Conservation (phyloP, 2,888 invertebrate genomes). For the Deladenus siricidicola region DNA sequence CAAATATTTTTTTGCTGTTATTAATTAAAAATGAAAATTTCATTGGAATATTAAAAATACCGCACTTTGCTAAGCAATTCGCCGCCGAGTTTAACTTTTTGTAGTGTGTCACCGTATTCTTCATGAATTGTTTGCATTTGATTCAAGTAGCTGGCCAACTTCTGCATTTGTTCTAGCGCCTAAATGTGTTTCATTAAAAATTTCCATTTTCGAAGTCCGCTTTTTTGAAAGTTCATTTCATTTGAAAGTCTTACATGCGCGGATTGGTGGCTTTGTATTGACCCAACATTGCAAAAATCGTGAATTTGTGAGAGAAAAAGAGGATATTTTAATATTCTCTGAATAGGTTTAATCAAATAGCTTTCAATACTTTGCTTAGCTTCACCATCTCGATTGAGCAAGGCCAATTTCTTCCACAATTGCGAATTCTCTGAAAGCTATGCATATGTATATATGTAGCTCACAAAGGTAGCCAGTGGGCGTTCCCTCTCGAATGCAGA, state of each 20-base stretch:
- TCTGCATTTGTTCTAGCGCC: constrained; percentile 41
- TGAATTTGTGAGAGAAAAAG: constrained; percentile 26
- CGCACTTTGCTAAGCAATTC: neutral
- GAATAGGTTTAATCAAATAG: constrained; percentile 46
- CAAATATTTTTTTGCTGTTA: neutral
- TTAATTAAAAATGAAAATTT: neutral
- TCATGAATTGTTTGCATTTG: constrained; percentile 49
- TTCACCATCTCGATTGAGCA: constrained; percentile 28
- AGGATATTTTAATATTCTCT: constrained; percentile 40
- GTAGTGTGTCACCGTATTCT: constrained; percentile 25
- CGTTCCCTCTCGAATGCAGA: neutral
- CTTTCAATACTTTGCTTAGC: constrained; percentile 31
- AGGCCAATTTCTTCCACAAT: constrained; percentile 28
- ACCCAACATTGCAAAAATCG: constrained; percentile 28
- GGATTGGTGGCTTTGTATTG: constrained; percentile 17
- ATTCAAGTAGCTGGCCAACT: constrained; percentile 44
- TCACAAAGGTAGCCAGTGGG: too few relatives aligned
- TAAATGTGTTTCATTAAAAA: constrained; percentile 1
- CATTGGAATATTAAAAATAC: neutral
- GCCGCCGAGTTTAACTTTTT: neutral
- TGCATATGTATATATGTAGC: too few relatives aligned
- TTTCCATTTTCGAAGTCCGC: constrained; percentile 22
- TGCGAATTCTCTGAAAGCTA: constrained; percentile 15
- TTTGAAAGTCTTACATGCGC: neutral
- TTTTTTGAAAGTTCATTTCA: neutral